Evolutionary conservation across 2,113 vertebrate genomes (phyloP).

Genomic region (Oreochromis spilurus): DNA sequence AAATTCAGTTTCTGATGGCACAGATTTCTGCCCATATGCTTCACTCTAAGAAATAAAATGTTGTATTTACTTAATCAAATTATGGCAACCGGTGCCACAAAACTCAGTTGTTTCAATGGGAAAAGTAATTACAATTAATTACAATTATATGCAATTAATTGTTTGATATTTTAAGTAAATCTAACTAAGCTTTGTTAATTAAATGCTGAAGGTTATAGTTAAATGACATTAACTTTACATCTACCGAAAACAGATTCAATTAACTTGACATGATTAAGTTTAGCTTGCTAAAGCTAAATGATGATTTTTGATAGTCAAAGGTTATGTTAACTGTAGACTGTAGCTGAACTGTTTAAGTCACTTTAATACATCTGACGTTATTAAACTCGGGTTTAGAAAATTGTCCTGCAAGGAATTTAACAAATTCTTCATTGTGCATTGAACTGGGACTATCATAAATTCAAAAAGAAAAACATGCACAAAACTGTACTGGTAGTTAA

Average conservation of each 20-base stretch:
- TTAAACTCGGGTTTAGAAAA: neutral
- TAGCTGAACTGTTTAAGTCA: neutral
- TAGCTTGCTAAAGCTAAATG: neutral
- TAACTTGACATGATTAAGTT: neutral
- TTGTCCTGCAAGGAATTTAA: neutral
- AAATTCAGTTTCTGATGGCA: no score
- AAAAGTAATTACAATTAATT: neutral
- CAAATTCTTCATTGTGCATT: neutral
- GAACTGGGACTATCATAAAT: rapidly evolving
- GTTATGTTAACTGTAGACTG: neutral
- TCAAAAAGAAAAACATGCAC: neutral
- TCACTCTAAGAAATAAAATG: rapidly evolving
- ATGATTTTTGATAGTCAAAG: neutral
- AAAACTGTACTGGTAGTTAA: neutral
- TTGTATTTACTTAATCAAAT: neutral
- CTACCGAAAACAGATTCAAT: neutral
- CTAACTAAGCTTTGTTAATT: neutral
- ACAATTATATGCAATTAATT: neutral
- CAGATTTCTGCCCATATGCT: no score
- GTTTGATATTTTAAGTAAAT: neutral
- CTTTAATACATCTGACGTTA: neutral
- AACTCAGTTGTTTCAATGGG: neutral
- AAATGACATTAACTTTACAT: neutral
- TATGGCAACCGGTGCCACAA: neutral
- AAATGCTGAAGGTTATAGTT: neutral